phyloP scores from a whole-genome alignment of 1,140 invertebrate genomes.

The Apocrypta bakeri region DNA sequence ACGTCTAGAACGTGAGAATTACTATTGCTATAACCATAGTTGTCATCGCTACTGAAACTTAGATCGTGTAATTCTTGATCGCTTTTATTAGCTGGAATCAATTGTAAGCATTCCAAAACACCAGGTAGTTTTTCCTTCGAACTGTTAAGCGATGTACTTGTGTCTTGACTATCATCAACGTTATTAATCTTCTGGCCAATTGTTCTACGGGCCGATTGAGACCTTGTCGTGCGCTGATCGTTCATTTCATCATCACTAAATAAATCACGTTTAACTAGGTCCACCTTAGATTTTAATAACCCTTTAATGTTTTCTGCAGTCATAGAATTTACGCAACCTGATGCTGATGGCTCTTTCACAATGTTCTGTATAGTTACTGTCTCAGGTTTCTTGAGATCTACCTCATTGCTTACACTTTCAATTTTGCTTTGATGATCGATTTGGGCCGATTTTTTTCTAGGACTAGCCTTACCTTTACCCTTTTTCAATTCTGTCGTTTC shows the following conservation, averaged over 20 bases:
- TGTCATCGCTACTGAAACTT: not conserved
- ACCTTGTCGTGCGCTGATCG: slow-evolving; percentile 61
- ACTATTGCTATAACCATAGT: slow-evolving; percentile 3
- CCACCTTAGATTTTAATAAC: slow-evolving; percentile 62
- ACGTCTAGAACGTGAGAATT: slow-evolving; percentile 13
- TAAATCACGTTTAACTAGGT: slow-evolving; percentile 68
- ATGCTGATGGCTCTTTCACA: slow-evolving; percentile 4
- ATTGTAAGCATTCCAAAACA: slow-evolving; percentile 66
- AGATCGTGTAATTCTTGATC: slow-evolving; percentile 48
- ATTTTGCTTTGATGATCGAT: slow-evolving; percentile 7
- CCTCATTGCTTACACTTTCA: not conserved
- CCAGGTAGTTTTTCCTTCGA: slow-evolving; percentile 58
- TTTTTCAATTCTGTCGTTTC: not conserved
- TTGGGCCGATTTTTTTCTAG: slow-evolving; percentile 15
- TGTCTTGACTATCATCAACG: slow-evolving; percentile 1
- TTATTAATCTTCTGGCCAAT: not conserved
- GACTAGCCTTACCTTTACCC: slow-evolving; percentile 6
- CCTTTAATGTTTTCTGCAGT: slow-evolving; percentile 49
- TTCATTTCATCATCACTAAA: slow-evolving; percentile 68
- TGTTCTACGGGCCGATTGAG: slow-evolving; percentile 35
- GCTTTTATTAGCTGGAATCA: slow-evolving; percentile 66
- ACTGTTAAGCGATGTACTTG: not conserved
- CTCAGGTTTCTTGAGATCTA: not conserved
- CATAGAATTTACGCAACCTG: not conserved
- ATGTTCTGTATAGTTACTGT: not conserved